These are phyloP conservation scores for Eudemis profundana DNA, from an alignment of 2,888 invertebrate genomes.

Conservation along the genomic window DNA sequence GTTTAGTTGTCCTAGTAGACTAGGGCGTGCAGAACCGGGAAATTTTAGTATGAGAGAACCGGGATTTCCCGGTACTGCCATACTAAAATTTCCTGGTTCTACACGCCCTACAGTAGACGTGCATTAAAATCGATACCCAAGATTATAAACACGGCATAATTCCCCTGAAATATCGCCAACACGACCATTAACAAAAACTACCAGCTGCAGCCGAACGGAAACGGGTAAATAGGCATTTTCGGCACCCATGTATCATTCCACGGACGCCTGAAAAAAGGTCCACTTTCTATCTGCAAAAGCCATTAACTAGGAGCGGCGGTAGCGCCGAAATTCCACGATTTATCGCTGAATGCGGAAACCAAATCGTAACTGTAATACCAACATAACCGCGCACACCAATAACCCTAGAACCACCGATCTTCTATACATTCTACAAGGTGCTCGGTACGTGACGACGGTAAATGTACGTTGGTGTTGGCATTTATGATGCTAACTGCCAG, in stretches of 20 bases:
- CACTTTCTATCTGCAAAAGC: conserved; percentile 38
- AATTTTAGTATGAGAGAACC: too few relatives aligned
- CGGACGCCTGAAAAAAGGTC: conserved; percentile 24
- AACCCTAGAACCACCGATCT: background rate
- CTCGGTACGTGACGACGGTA: background rate
- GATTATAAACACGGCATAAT: conserved; percentile 24
- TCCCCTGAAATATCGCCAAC: conserved; percentile 21
- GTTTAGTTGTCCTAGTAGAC: too few relatives aligned
- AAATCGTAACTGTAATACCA: conserved; percentile 28
- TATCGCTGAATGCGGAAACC: conserved; percentile 34
- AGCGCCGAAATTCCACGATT: conserved; percentile 36
- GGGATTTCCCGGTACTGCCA: too few relatives aligned
- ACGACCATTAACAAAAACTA: conserved; percentile 32
- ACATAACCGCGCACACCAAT: conserved; percentile 10
- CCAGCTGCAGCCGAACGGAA: conserved; percentile 29
- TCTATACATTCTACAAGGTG: background rate
- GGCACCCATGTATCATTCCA: conserved; percentile 27
- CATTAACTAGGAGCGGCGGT: conserved; percentile 32
- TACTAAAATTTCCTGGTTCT: too few relatives aligned
- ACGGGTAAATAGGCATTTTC: conserved; percentile 31
- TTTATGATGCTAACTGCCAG: conserved; percentile 27
- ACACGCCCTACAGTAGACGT: background rate
- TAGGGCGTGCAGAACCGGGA: too few relatives aligned
- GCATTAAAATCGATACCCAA: conserved; percentile 12
- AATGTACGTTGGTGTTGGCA: conserved; percentile 7